Evolutionary conservation across 2,888 invertebrate genomes (phyloP), one percentile per base, ranked within the genome.

Genomic region (Meteorus cinctellus): DNA sequence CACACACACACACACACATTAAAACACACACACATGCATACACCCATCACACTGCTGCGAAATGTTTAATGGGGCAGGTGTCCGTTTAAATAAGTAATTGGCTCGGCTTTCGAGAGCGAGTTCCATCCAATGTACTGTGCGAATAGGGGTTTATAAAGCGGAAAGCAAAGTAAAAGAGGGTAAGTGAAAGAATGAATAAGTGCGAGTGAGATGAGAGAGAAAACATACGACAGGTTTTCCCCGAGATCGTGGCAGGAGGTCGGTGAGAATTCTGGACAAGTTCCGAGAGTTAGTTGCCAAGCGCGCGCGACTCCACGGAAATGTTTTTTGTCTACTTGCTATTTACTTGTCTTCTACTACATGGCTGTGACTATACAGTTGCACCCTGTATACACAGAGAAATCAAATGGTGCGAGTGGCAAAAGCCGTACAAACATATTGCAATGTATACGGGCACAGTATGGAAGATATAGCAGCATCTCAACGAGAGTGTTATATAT

Each of bases 61-160:
- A 55, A 69, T 76, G 63, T 65, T 76, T 65, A 73, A 76, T 69
- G 73, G 69, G 73, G 69, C 70, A 69, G 34, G 73, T 69, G 68
- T 76, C 72, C 65, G 63, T 73, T 76, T 68, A 73, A 76, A 73
- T 76, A 72, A 68, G 65, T 76, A 76, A 76, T 76, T 73, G 72
- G 45, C 41, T 27, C 29, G 51, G 36, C 62, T 73, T 69, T 41
- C 36, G 16, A 10, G 63, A 24, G 55, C 45, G 34, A 68, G 59
- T 60, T 19, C 51, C n/a, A 72, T 14, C 36, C 41, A 29, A 71
- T 51, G 51, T 27, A 41, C 41, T 41, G 12, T 41, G 12, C 41
- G 41, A 41, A 41, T 41, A 41, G 41, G 41, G 41, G 41, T 41
- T 12, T 41, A 41, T 41, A 41, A 41, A 41, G 41, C 41, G 41